phyloP scores from a whole-genome alignment of 1,140 invertebrate species.

The Drepana arcuata region DNA sequence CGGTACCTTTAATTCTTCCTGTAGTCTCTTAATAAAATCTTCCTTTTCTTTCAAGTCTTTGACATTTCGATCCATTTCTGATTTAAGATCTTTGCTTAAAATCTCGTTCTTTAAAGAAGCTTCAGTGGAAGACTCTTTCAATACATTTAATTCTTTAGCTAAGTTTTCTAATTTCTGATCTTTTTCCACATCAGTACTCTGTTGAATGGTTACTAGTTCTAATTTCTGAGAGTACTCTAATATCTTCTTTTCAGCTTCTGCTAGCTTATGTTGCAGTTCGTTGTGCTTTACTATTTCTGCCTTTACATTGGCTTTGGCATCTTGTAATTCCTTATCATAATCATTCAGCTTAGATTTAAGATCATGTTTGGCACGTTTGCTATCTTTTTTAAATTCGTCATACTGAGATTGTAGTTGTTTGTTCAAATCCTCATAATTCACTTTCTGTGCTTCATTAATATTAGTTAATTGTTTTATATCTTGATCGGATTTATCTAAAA shows the following conservation, averaged over 20 bases:
- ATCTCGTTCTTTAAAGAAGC: constrained; percentile 36
- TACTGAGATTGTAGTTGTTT: constrained; percentile 57
- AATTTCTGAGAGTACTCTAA: constrained; percentile 55
- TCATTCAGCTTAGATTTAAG: constrained; percentile 49
- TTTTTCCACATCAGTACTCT: constrained; percentile 46
- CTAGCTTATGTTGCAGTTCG: constrained; percentile 49
- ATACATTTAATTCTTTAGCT: constrained; percentile 52
- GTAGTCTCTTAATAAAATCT: constrained; percentile 46
- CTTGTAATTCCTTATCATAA: constrained; percentile 54
- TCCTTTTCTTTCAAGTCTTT: constrained; percentile 52
- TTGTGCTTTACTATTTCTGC: constrained; percentile 60
- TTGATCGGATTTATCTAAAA: constrained; percentile 55
- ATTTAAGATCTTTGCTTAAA: constrained; percentile 48
- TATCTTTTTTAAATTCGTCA: constrained; percentile 62
- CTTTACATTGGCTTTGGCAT: constrained; percentile 67
- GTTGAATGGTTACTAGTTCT: constrained; percentile 50
- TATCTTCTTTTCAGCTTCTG: constrained; percentile 49
- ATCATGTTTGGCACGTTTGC: constrained; percentile 48
- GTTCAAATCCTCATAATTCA: constrained; percentile 64
- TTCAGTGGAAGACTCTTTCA: constrained; percentile 35
- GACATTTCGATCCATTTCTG: constrained; percentile 48
- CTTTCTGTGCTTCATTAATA: constrained; percentile 62
- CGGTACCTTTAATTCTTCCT: constrained; percentile 63
- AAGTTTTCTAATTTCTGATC: constrained; percentile 57
- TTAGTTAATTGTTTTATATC: constrained; percentile 59